A percentile compares a stretch with the other conserved stretches of the same genome.
Evolutionary conservation across 2,797 vertebrate genomes (phyloP).

Genomic region (Mus spretus): DNA sequence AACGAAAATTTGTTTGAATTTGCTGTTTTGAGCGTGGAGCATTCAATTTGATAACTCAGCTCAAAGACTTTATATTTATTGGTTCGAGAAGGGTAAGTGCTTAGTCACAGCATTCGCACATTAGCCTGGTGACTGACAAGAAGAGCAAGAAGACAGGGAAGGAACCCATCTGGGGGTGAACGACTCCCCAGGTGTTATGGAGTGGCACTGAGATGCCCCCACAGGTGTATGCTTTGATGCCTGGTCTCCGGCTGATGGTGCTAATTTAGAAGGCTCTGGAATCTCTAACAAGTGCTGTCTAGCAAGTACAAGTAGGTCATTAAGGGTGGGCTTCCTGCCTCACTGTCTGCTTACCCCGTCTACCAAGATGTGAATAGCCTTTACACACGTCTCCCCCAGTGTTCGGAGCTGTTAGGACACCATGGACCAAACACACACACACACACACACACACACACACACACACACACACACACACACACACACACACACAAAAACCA

Average conservation of each 20-base stretch:
- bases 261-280: background rate
- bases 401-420: too few species aligned
- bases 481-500: too few species aligned
- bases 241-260: background rate
- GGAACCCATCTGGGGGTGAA: background rate
- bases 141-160: background rate
- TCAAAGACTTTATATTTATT: slow-evolving; percentile 24
- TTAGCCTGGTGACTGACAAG: background rate
- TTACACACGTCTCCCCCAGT: too few species aligned
- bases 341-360: background rate
- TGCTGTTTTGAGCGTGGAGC: background rate
- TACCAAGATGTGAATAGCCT: background rate
- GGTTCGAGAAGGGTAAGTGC: background rate
- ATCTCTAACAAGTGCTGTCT: background rate
- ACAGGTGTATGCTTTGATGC: background rate
- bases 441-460: too few species aligned
- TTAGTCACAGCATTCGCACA: background rate
- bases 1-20: background rate
- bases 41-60: background rate
- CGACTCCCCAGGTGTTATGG: background rate
- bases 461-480: too few species aligned
- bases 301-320: background rate
- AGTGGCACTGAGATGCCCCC: background rate
- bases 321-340: background rate
- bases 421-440: background rate